Percentiles rank a stretch among this genome's conserved stretches.
These are phyloP conservation scores for Aethes cnicana DNA, from an alignment of 2,888 invertebrate genomes.

Conservation along the genomic window DNA sequence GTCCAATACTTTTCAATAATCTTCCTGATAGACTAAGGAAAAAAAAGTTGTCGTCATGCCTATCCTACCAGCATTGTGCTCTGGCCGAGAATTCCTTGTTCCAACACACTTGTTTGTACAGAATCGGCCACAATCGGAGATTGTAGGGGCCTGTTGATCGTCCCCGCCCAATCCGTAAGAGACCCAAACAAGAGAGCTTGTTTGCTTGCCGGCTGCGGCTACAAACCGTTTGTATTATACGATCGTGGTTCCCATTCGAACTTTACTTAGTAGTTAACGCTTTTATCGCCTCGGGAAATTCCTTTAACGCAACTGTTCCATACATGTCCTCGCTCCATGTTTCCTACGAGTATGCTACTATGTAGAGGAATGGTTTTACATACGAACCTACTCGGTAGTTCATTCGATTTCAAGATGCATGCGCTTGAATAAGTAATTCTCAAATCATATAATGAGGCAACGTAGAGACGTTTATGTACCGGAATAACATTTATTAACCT, in stretches of 20 bases:
- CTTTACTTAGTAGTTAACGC: conserved; percentile 53
- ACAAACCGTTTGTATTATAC: conserved; percentile 22
- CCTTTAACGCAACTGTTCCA: conserved; percentile 36
- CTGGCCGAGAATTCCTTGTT: conserved; percentile 13
- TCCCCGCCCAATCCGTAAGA: conserved; percentile 37
- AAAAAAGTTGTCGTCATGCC: too few relatives aligned
- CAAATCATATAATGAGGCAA: neutral
- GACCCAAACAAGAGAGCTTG: neutral
- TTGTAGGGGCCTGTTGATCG: conserved; percentile 39
- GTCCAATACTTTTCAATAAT: neutral
- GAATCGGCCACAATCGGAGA: conserved; percentile 43
- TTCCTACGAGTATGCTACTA: neutral
- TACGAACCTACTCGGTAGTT: too few relatives aligned
- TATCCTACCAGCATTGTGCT: neutral
- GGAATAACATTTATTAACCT: neutral
- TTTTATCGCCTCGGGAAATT: conserved; percentile 42
- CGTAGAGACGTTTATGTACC: conserved; percentile 9
- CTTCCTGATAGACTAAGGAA: too few relatives aligned
- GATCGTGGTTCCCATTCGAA: conserved; percentile 37
- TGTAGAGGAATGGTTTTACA: too few relatives aligned
- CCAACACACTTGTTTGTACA: conserved; percentile 42
- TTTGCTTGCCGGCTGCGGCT: conserved; percentile 24
- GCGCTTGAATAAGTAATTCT: neutral
- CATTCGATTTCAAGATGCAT: conserved; percentile 13
- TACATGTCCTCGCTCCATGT: conserved; percentile 7